Evolutionary conservation across 2,888 invertebrate genomes (phyloP).

Genomic region (Diplazon laetatorius): DNA sequence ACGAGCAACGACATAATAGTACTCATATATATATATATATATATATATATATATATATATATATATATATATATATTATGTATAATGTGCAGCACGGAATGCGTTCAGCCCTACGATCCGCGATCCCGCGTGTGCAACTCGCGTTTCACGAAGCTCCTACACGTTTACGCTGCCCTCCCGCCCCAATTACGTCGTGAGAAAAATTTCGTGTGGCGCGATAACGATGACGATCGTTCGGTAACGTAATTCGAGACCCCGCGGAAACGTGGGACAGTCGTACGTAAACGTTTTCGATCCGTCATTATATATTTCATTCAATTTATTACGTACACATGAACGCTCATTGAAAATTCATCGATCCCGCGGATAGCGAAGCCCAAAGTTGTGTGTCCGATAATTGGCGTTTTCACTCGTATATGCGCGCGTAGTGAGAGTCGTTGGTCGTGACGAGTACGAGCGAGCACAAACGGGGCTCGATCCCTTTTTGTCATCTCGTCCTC

Average conservation of each 20-base stretch:
- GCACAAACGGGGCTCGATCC: no score
- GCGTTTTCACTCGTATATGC: no score
- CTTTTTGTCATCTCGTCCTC: no score
- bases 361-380: no score
- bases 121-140: no score
- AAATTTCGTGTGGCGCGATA: no score
- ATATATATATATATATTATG: conserved; percentile 43
- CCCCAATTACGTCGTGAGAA: no score
- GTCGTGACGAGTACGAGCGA: no score
- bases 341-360: no score
- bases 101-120: no score
- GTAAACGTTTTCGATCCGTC: conserved; percentile 2
- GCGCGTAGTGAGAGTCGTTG: no score
- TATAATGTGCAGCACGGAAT: conserved; percentile 34
- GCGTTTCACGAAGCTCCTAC: conserved; percentile 15
- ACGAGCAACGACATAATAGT: conserved; percentile 71
- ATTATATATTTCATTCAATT: background rate
- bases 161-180: conserved; percentile 37
- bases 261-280: conserved; percentile 1
- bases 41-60: conserved; percentile 42
- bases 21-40: conserved; percentile 62
- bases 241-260: background rate
- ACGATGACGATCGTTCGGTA: background rate
- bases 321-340: conserved; percentile 4
- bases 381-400: no score